phyloP scores from a whole-genome alignment of 2,797 vertebrate species.

The Prunella strophiata region DNA sequence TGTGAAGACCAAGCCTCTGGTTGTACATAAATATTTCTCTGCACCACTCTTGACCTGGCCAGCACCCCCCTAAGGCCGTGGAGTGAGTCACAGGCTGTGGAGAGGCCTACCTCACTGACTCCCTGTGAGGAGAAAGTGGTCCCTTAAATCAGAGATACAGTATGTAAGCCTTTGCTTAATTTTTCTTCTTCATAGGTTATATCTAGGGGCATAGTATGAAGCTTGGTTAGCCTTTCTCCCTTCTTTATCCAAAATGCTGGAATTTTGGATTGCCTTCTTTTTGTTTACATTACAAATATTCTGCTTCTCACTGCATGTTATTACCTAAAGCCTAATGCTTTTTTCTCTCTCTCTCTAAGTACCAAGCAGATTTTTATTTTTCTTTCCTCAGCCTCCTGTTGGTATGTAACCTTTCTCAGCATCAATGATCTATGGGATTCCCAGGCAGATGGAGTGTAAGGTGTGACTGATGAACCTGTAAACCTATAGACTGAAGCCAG shows the following conservation, averaged over 20 bases:
- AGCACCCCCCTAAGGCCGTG: not conserved
- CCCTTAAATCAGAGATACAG: not conserved
- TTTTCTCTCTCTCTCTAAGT: not conserved
- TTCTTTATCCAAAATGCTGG: not conserved
- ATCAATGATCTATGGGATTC: not conserved
- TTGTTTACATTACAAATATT: not conserved
- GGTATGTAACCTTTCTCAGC: not conserved
- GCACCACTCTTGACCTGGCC: accelerated
- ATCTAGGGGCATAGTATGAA: no score
- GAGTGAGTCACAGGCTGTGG: accelerated
- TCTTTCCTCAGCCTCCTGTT: not conserved
- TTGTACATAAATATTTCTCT: accelerated
- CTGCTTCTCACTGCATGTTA: not conserved
- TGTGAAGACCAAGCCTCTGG: accelerated
- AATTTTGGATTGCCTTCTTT: not conserved
- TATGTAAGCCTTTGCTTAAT: accelerated
- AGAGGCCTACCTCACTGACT: not conserved
- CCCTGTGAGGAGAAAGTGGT: not conserved
- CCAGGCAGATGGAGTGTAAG: not conserved
- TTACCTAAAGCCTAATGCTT: not conserved
- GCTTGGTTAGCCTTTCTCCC: not conserved
- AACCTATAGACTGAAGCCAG: not conserved
- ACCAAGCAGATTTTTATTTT: not conserved
- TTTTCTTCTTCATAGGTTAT: not conserved
- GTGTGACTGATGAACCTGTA: not conserved